Conservation (phyloP, 2,113 vertebrate genomes). For the Morone chrysops region DNA sequence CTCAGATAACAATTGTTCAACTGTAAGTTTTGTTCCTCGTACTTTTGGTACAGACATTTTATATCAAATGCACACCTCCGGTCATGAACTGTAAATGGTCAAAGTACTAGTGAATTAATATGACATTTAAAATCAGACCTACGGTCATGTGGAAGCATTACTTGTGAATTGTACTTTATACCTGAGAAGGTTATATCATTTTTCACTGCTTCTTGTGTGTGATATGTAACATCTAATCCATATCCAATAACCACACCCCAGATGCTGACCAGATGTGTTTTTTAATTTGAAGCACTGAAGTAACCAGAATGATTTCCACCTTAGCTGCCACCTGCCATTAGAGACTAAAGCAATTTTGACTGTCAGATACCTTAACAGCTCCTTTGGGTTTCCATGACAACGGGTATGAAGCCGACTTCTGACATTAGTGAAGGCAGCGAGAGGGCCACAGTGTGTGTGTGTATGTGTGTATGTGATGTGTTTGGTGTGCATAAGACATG, state of each 20-base stretch:
- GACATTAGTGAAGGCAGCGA: conserved; percentile 52
- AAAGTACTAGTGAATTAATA: not conserved
- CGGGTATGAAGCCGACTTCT: conserved; percentile 65
- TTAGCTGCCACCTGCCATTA: conserved; percentile 54
- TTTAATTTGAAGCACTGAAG: conserved; percentile 10
- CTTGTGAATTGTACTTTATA: not conserved
- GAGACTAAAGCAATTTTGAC: conserved; percentile 58
- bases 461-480: conserved; percentile 11
- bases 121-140: conserved; percentile 1
- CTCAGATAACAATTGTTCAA: conserved; percentile 5
- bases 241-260: not conserved
- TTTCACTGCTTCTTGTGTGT: not conserved
- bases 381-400: conserved; percentile 77
- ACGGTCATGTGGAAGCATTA: not conserved
- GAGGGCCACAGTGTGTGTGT: conserved; percentile 16
- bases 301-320: conserved; percentile 57
- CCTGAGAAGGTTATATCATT: not conserved
- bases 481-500: not conserved
- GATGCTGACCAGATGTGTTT: not conserved
- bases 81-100: not conserved
- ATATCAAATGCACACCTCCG: not conserved
- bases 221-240: not conserved
- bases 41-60: not conserved
- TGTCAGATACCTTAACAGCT: conserved; percentile 60
- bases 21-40: conserved; percentile 11